Evolutionary conservation across 1,140 invertebrate species (phyloP), one percentile per base, ranked within the genome.

Genomic region (Eciton burchellii): DNA sequence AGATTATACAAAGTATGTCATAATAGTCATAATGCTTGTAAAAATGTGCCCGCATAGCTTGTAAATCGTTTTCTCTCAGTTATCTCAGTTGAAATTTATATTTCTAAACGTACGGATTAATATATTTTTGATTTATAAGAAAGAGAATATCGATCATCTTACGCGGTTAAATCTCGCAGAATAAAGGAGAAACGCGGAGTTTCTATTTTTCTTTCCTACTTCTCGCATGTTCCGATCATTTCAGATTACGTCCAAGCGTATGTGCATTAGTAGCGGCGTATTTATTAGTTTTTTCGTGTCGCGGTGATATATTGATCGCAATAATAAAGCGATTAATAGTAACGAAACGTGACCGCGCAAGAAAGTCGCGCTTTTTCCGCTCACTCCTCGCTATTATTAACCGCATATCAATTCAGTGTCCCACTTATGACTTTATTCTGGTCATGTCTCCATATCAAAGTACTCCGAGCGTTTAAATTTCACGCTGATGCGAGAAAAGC

Each of bases 301-400:
- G 26, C 54, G 6, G 21, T 29, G 26, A 43, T 11, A 11, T 76
- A 82, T 74, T 45, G 59, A 82, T 74, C 70, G 57, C 9, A 14
- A 82, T 54, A 82, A 76, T 76, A 56, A n/a, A 74, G 35, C 57
- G 49, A 52, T 26, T 82, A 74, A 60, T 82, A 82, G 47, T 63
- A 73, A 73, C 71, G 24, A 62, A 62, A 76, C n/a, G 35, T 21
- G 56, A 57, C 26, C 29, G 79, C 26, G 41, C 41, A 21, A 45
- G 24, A 16, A 6, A n/a, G n/a, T n/a, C n/a, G n/a, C n/a, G n/a
- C n/a, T n/a, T n/a, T n/a, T 21, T 56, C 41, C 29, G 56, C 29
- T 82, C 57, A 62, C 62, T 62, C 57, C 3, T 19, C 26, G 81
- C 57, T 82, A 82, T 82, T 82, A 74, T 82, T 82, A 82, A 82